phyloP scores from a whole-genome alignment of 2,888 invertebrate genomes.

The Balanococcus diminutus region DNA sequence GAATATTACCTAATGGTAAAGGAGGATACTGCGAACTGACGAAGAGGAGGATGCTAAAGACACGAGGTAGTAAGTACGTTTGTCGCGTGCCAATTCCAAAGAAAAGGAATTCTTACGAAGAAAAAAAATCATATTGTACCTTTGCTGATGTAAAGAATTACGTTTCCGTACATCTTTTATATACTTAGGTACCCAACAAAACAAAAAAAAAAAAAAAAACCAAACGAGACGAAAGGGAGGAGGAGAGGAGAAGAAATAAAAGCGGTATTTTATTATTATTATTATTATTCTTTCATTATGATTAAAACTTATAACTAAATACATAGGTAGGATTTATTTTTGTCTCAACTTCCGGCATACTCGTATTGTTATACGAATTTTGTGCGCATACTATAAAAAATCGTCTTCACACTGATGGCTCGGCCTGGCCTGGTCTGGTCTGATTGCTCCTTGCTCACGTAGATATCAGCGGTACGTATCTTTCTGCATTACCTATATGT shows the following conservation, averaged over 20 bases:
- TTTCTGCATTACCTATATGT: too few relatives aligned
- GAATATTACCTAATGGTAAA: background rate
- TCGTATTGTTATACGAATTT: too few relatives aligned
- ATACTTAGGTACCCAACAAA: background rate
- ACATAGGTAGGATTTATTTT: background rate
- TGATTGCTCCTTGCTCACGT: too few relatives aligned
- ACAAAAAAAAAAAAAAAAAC: background rate
- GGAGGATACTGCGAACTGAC: background rate
- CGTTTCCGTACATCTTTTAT: slow-evolving; percentile 11
- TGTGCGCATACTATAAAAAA: background rate
- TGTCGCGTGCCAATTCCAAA: background rate
- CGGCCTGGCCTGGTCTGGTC: too few relatives aligned
- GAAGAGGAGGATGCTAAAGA: background rate
- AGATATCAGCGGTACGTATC: too few relatives aligned
- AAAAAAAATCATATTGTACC: background rate
- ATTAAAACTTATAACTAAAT: background rate
- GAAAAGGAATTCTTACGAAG: background rate
- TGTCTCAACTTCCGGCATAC: slow-evolving; percentile 4
- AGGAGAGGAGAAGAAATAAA: background rate
- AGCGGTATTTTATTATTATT: slow-evolving; percentile 14
- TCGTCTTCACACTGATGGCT: background rate
- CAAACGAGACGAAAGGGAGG: background rate
- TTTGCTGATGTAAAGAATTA: background rate
- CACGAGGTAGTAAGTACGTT: background rate
- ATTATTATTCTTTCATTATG: background rate